Evolutionary conservation across 2,888 invertebrate species (phyloP).

Genomic region (Scaptomyza reducta): DNA sequence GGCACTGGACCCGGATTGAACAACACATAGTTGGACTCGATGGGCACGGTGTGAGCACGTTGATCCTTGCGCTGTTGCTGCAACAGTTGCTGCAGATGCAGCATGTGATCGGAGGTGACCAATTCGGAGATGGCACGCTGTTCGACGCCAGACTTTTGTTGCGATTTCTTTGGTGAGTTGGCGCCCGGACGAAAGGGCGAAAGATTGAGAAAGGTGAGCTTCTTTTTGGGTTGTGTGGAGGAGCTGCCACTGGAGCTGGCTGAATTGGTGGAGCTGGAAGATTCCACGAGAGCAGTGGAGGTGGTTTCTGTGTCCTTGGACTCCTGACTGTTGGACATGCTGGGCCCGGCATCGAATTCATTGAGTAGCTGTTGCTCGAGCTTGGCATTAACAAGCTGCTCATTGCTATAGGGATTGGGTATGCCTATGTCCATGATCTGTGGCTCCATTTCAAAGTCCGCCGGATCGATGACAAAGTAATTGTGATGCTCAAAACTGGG

Average conservation of each 20-base stretch:
- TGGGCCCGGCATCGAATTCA: slow-evolving; percentile 62
- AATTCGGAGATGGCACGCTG: slow-evolving; percentile 77
- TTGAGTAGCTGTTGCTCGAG: slow-evolving; percentile 62
- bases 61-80: slow-evolving; percentile 72
- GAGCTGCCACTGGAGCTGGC: slow-evolving; percentile 70
- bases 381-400: slow-evolving; percentile 79
- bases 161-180: slow-evolving; percentile 49
- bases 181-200: slow-evolving; percentile 78
- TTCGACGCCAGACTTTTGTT: slow-evolving; percentile 46
- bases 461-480: slow-evolving; percentile 83
- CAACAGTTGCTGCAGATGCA: slow-evolving; percentile 76
- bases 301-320: slow-evolving; percentile 79
- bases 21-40: slow-evolving; percentile 83
- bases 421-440: slow-evolving; percentile 74
- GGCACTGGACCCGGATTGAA: slow-evolving; percentile 84
- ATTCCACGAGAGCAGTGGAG: slow-evolving; percentile 81
- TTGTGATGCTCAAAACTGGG: slow-evolving; percentile 82
- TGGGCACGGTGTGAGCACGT: slow-evolving; percentile 82
- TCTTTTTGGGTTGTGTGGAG: slow-evolving; percentile 72
- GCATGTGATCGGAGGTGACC: slow-evolving; percentile 75
- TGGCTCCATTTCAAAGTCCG: slow-evolving; percentile 72
- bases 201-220: slow-evolving; percentile 81
- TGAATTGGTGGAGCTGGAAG: slow-evolving; percentile 78
- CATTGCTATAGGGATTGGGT: slow-evolving; percentile 82
- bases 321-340: slow-evolving; percentile 81